These are phyloP conservation scores for Aspidiotus rigidus DNA, from an alignment of 2,888 invertebrate genomes.

Conservation along the genomic window DNA sequence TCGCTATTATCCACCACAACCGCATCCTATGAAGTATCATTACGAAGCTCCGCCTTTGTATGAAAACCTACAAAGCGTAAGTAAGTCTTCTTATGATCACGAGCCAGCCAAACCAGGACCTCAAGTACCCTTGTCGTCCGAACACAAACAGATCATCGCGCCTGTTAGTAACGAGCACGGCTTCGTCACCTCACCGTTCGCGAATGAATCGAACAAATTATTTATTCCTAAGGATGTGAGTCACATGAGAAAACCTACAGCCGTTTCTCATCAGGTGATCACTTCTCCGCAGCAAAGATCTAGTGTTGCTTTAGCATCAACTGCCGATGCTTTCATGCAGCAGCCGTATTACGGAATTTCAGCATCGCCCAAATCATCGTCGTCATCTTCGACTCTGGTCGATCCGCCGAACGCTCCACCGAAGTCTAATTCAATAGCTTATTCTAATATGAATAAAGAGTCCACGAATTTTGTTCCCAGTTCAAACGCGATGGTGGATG, in stretches of 20 bases:
- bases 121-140: slow-evolving; percentile 42
- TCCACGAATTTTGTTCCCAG: neutral
- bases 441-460: slow-evolving; percentile 8
- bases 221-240: neutral
- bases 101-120: slow-evolving; percentile 46
- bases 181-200: slow-evolving; percentile 1
- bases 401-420: neutral
- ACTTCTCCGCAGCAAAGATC: slow-evolving; percentile 32
- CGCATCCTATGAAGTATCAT: slow-evolving; percentile 42
- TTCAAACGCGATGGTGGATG: too few relatives aligned
- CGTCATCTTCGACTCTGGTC: neutral
- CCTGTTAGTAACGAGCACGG: slow-evolving; percentile 5
- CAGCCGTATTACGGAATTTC: slow-evolving; percentile 23
- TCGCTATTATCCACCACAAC: slow-evolving; percentile 40
- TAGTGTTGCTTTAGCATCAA: slow-evolving; percentile 14
- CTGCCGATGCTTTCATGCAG: slow-evolving; percentile 19
- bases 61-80: slow-evolving; percentile 54
- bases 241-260: slow-evolving; percentile 8
- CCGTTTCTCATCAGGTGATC: slow-evolving; percentile 28
- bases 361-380: slow-evolving; percentile 11
- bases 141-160: slow-evolving; percentile 22
- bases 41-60: slow-evolving; percentile 49
- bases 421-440: neutral
- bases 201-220: neutral
- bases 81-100: slow-evolving; percentile 39